These are phyloP conservation scores for Coptodon bakossiorum DNA, from an alignment of 2,113 vertebrate species.

Conservation along the genomic window DNA sequence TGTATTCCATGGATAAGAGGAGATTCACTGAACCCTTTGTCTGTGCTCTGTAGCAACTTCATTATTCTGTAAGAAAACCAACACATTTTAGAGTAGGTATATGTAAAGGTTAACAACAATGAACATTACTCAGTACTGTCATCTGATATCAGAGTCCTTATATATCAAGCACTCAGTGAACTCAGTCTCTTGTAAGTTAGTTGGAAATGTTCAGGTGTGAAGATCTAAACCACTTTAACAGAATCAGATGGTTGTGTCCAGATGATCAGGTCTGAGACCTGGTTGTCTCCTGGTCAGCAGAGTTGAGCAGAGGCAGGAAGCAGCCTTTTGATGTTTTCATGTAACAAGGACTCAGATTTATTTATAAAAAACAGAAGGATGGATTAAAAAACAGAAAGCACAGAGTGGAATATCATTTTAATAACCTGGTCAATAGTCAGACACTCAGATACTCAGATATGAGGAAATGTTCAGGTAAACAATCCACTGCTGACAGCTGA, in stretches of 20 bases:
- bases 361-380: background rate
- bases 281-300: background rate
- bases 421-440: background rate
- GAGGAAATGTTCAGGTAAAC: background rate
- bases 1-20: background rate
- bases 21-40: background rate
- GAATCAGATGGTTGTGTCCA: background rate
- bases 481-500: background rate
- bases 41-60: background rate
- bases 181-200: background rate
- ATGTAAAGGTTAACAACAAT: background rate
- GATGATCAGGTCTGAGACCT: background rate
- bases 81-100: background rate
- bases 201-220: background rate
- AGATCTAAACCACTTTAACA: background rate
- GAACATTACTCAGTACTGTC: background rate
- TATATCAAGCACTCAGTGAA: too few species aligned
- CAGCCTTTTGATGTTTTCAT: fast-evolving
- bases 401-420: background rate
- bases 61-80: background rate
- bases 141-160: background rate
- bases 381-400: too few species aligned
- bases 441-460: background rate
- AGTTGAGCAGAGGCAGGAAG: background rate
- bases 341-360: background rate